Base-by-base conservation (phyloP, 2,888 invertebrate species). In the Blastobasis lacticolella region DNA sequence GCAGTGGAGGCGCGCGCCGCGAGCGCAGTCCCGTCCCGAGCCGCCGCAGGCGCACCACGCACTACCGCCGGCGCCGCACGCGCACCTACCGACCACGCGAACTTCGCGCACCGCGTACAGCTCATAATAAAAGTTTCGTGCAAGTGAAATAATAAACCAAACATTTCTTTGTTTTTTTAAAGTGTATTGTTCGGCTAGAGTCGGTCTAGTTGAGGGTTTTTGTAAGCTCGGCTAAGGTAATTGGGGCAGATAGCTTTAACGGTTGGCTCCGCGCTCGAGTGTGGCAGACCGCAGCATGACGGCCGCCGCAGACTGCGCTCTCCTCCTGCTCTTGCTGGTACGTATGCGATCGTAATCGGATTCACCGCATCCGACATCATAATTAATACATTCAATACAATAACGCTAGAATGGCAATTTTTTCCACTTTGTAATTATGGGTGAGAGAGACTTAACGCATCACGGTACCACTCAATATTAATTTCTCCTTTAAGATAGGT, bases 211-310 rank as follows among this genome's bases (percentile, higher is more conserved):
- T 51, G 58, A 63, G 61, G 63, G 64, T 76, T 82, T 83, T 81
- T 75, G 73, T 70, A 69, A 70, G 69, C 69, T 68, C 71, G 71
- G 73, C 81, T 76, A 81, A 78, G 75, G 82, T 86, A 86, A 88
- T 87, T 86, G 88, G 88, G 87, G 87, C 88, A 87, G 81, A 87
- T 81, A 88, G 76, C 71, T 73, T 85, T 87, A 88, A 88, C 88
- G 88, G 88, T 88, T 79, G 85, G 79, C 69, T 82, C 85, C 78
- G 83, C 87, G 85, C 80, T 88, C 82, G 78, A 84, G 81, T 88
- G 87, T 84, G 84, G 83, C 79, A 78, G 85, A 81, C 80, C 79
- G 81, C 84, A 83, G 81, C 88, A 88, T 88, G 88, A 88, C 88
- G 88, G 75, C 82, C 79, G 81, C 79, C 73, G 67, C 67, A 68